These are phyloP conservation scores for Cephalopholis sonnerati DNA, from an alignment of 2,113 vertebrate genomes.

Conservation along the genomic window DNA sequence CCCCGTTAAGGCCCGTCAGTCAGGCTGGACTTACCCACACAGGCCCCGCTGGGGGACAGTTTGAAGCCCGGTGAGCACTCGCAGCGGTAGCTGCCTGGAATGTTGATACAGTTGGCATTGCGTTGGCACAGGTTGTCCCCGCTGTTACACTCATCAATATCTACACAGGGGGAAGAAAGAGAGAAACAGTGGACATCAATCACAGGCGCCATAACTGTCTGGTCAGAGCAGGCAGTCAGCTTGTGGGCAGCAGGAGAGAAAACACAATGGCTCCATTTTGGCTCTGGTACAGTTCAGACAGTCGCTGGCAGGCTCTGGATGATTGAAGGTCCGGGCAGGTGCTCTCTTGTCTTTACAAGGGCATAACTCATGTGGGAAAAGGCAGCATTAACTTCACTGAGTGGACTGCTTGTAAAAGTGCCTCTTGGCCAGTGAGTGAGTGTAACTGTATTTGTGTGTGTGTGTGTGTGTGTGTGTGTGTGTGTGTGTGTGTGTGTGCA, in stretches of 20 bases:
- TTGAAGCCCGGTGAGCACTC: slow-evolving; percentile 91
- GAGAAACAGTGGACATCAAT: slow-evolving; percentile 63
- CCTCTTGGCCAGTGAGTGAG: slow-evolving; percentile 20
- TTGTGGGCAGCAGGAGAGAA: slow-evolving; percentile 45
- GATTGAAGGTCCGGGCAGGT: slow-evolving; percentile 57
- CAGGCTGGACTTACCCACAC: slow-evolving; percentile 88
- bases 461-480: slow-evolving; percentile 2
- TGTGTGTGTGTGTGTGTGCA: slow-evolving; percentile 6
- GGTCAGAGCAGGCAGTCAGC: slow-evolving; percentile 38
- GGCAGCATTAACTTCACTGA: slow-evolving; percentile 39
- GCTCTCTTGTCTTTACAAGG: slow-evolving; percentile 56
- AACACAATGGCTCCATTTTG: slow-evolving; percentile 40
- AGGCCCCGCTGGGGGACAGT: slow-evolving; percentile 91
- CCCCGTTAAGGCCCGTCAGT: neutral
- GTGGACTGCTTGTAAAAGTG: slow-evolving; percentile 48
- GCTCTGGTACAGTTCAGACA: slow-evolving; percentile 39
- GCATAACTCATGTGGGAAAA: slow-evolving; percentile 43
- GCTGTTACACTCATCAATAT: slow-evolving; percentile 93
- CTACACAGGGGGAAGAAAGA: slow-evolving; percentile 72
- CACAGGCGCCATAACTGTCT: slow-evolving; percentile 57
- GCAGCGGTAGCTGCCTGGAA: slow-evolving; percentile 93
- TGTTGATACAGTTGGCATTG: slow-evolving; percentile 93
- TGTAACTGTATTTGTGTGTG: slow-evolving; percentile 3
- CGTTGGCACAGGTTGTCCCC: slow-evolving; percentile 92
- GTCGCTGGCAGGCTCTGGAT: slow-evolving; percentile 26